Conservation (phyloP, 2,888 invertebrate genomes). For the Orchesella flavescens region DNA sequence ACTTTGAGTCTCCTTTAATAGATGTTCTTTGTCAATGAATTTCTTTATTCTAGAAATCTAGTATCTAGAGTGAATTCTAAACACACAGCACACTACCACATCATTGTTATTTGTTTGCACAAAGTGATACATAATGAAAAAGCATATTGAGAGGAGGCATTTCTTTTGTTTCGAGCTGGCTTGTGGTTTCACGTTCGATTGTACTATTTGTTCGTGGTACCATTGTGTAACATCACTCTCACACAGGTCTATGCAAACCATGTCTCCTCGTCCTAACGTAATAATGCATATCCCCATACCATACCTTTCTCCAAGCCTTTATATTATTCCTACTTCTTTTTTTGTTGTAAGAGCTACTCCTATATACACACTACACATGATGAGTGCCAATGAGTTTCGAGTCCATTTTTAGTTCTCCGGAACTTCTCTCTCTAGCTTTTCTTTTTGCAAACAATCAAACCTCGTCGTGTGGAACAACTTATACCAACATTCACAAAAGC, state of each 20-base stretch:
- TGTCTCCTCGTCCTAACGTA: no score
- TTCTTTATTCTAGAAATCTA: no score
- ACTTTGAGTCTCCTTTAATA: neutral
- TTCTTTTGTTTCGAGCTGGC: slow-evolving; percentile 3
- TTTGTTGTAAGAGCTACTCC: no score
- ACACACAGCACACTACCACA: no score
- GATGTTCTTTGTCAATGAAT: neutral
- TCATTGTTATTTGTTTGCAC: no score
- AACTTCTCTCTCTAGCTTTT: neutral
- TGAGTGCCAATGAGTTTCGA: neutral
- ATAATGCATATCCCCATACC: no score
- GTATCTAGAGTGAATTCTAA: no score
- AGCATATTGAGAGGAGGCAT: no score
- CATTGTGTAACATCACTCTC: slow-evolving; percentile 27
- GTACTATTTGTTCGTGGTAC: neutral
- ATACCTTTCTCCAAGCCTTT: no score
- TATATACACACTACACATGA: no score
- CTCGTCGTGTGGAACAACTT: neutral
- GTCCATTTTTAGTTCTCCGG: neutral
- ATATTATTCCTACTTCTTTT: no score
- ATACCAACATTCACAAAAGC: neutral
- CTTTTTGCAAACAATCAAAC: slow-evolving; percentile 3
- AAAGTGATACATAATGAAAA: no score
- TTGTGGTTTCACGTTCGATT: slow-evolving; percentile 10
- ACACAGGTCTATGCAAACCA: neutral